Evolutionary conservation across 2,797 vertebrate genomes (phyloP).

Genomic region (Chrosomus eos): DNA sequence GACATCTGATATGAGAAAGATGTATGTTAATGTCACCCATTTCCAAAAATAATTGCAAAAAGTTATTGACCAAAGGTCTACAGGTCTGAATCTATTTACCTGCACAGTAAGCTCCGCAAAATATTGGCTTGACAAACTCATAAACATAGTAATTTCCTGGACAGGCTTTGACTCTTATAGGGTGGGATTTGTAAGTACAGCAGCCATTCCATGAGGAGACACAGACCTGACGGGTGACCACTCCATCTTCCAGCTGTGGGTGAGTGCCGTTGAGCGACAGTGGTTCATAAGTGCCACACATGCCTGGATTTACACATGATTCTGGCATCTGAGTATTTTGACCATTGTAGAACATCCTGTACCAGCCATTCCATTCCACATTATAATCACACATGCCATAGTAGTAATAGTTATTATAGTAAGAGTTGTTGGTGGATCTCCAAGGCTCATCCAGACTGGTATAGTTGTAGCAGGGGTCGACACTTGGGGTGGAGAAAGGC

Average conservation of each 20-base stretch:
- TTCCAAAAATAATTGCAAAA: too few relatives aligned
- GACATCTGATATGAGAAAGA: background rate
- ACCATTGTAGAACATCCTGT: too few relatives aligned
- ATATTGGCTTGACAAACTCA: slow-evolving; percentile 3
- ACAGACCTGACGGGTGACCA: slow-evolving; percentile 43
- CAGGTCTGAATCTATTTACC: too few relatives aligned
- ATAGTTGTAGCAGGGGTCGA: too few relatives aligned
- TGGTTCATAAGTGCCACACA: rapidly evolving
- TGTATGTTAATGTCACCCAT: background rate
- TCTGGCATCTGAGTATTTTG: too few relatives aligned
- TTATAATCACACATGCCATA: slow-evolving; percentile 37
- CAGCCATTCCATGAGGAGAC: background rate
- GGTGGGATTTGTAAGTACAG: slow-evolving; percentile 14
- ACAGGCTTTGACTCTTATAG: slow-evolving; percentile 47
- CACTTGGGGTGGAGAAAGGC: rapidly evolving
- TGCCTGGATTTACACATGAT: too few relatives aligned
- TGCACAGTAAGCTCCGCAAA: slow-evolving; percentile 22
- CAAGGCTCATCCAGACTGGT: slow-evolving; percentile 23
- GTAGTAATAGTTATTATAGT: too few relatives aligned
- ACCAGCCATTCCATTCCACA: slow-evolving; percentile 33
- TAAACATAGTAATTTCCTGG: slow-evolving; percentile 24
- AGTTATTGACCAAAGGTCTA: too few relatives aligned
- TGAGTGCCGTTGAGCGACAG: background rate
- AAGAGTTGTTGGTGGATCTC: background rate
- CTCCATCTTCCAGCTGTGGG: slow-evolving; percentile 29